Percentiles rank a stretch among this genome's conserved stretches.
Conservation (phyloP, 2,113 vertebrate genomes). For the Glaucidium brasilianum region DNA sequence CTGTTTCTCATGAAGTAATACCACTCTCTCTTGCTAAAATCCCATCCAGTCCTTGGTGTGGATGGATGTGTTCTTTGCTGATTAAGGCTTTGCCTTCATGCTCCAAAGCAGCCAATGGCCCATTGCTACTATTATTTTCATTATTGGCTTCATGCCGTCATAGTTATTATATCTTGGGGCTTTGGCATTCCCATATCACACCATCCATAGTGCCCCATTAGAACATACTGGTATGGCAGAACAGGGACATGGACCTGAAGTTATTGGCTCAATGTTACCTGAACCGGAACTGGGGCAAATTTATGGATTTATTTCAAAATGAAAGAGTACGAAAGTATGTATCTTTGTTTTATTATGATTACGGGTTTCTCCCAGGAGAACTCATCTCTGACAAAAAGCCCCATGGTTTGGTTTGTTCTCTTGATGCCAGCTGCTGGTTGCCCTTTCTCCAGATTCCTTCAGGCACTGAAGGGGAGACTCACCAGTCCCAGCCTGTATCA, state of each 20-base stretch:
- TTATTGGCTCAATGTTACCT: background rate
- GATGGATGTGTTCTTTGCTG: background rate
- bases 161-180: background rate
- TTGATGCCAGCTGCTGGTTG: background rate
- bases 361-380: background rate
- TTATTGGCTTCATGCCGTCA: background rate
- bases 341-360: background rate
- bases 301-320: background rate
- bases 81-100: background rate
- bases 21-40: background rate
- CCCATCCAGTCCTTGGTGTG: background rate
- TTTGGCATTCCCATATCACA: background rate
- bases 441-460: background rate
- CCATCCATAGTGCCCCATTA: background rate
- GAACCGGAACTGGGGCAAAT: background rate
- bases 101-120: background rate
- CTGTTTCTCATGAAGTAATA: background rate
- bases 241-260: background rate
- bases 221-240: background rate
- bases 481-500: accelerated
- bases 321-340: background rate
- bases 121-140: background rate
- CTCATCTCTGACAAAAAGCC: background rate
- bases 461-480: background rate
- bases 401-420: background rate